A percentile compares a stretch with the other conserved stretches of the same genome.
phyloP scores from a whole-genome alignment of 2,797 vertebrate species.

The Spondyliosoma cantharus region DNA sequence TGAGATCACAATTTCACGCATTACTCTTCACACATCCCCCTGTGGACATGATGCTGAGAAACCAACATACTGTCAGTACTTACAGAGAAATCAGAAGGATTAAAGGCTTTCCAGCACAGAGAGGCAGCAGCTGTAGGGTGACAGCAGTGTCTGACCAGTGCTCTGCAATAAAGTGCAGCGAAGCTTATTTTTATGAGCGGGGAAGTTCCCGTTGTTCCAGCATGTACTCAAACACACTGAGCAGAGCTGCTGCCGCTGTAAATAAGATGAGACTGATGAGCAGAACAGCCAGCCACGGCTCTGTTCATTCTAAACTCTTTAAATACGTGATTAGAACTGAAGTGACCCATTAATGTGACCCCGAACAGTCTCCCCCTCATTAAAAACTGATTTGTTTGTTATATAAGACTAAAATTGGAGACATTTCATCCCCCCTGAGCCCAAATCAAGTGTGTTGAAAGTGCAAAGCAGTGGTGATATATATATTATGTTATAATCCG shows the following conservation, averaged over 20 bases:
- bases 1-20: not conserved
- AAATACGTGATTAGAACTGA: slow-evolving; percentile 45
- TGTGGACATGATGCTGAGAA: not conserved
- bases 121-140: slow-evolving; percentile 54
- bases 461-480: slow-evolving; percentile 35
- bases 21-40: not conserved
- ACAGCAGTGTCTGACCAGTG: slow-evolving; percentile 56
- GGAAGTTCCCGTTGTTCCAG: slow-evolving; percentile 75
- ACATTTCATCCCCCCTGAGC: slow-evolving; percentile 14
- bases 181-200: slow-evolving; percentile 73
- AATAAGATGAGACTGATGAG: slow-evolving; percentile 51
- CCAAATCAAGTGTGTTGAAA: slow-evolving; percentile 35
- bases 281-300: slow-evolving; percentile 31
- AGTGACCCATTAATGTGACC: slow-evolving; percentile 49
- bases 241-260: slow-evolving; percentile 51
- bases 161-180: slow-evolving; percentile 73
- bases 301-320: slow-evolving; percentile 39
- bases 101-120: slow-evolving; percentile 35
- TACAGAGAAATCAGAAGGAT: slow-evolving; percentile 10
- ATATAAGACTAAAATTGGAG: slow-evolving; percentile 49
- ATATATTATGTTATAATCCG: slow-evolving; percentile 46
- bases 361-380: slow-evolving; percentile 46
- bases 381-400: slow-evolving; percentile 65
- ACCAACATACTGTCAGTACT: slow-evolving; percentile 8
- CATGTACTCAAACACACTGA: slow-evolving; percentile 61